phyloP scores from a whole-genome alignment of 2,888 invertebrate genomes.

The Bursaphelenchus okinawaensis region DNA sequence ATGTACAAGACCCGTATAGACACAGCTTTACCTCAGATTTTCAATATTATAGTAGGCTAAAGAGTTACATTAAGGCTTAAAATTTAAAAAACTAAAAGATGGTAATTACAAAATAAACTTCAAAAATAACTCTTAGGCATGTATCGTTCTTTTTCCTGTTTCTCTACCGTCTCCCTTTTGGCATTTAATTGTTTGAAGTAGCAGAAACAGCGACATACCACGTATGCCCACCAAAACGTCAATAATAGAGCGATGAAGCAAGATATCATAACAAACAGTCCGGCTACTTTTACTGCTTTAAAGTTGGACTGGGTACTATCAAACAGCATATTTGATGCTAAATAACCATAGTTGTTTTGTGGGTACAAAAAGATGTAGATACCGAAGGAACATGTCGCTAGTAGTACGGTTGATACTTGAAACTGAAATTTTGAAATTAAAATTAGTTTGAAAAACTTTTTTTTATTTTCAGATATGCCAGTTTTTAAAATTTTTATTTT shows the following conservation, averaged over 20 bases:
- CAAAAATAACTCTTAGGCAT: neutral
- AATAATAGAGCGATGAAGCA: slow-evolving; percentile 2
- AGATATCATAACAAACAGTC: slow-evolving; percentile 6
- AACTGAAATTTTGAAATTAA: neutral
- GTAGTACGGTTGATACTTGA: neutral
- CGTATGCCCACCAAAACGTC: slow-evolving; percentile 8
- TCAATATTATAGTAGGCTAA: too few relatives aligned
- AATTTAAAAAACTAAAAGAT: too few relatives aligned
- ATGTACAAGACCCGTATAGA: too few relatives aligned
- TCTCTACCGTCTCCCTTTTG: neutral
- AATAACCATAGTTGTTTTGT: neutral
- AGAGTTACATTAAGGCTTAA: too few relatives aligned
- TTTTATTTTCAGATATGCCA: too few relatives aligned
- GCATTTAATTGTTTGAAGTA: slow-evolving; percentile 9
- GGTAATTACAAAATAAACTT: too few relatives aligned
- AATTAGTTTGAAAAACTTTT: neutral
- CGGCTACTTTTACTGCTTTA: neutral
- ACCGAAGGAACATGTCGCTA: neutral
- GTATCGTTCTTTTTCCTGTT: neutral
- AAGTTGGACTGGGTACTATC: neutral
- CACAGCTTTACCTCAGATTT: too few relatives aligned
- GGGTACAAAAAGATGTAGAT: neutral
- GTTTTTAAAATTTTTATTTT: too few relatives aligned
- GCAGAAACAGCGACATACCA: slow-evolving; percentile 4
- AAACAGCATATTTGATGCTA: neutral